Conservation (phyloP, 2,888 invertebrate genomes). For the Microctonus hyperodae region DNA sequence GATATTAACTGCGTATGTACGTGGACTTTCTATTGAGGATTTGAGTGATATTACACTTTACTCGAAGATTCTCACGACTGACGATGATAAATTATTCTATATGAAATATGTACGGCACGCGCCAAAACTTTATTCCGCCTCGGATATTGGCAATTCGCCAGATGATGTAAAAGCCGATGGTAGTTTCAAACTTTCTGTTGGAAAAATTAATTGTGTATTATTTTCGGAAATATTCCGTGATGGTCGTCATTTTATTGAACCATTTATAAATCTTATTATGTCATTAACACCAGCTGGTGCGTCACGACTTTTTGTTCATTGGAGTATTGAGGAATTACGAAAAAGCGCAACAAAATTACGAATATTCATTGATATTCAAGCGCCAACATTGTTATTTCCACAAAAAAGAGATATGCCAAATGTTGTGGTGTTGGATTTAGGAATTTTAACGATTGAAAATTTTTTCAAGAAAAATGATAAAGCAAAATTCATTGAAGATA, state of each 20-base stretch:
- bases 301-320: constrained; percentile 40
- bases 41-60: constrained; percentile 77
- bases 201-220: constrained; percentile 75
- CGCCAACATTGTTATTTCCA: constrained; percentile 78
- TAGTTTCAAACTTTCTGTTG: constrained; percentile 73
- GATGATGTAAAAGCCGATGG: constrained; percentile 72
- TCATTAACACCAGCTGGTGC: constrained; percentile 32
- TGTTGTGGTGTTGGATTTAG: constrained; percentile 77
- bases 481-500: constrained; percentile 30
- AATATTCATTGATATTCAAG: constrained; percentile 73
- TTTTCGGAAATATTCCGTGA: constrained; percentile 72
- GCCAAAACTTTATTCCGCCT: constrained; percentile 66
- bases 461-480: constrained; percentile 73
- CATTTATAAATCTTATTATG: constrained; percentile 55
- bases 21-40: constrained; percentile 75
- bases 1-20: constrained; percentile 74
- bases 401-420: constrained; percentile 82
- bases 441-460: constrained; percentile 80
- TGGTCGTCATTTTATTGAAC: constrained; percentile 70
- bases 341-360: constrained; percentile 67
- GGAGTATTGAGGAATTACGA: constrained; percentile 64
- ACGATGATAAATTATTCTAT: constrained; percentile 82
- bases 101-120: constrained; percentile 79
- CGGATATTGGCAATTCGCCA: constrained; percentile 57
- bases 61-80: constrained; percentile 78